phyloP scores from a whole-genome alignment of 2,888 invertebrate species.

The Agrilus mali region DNA sequence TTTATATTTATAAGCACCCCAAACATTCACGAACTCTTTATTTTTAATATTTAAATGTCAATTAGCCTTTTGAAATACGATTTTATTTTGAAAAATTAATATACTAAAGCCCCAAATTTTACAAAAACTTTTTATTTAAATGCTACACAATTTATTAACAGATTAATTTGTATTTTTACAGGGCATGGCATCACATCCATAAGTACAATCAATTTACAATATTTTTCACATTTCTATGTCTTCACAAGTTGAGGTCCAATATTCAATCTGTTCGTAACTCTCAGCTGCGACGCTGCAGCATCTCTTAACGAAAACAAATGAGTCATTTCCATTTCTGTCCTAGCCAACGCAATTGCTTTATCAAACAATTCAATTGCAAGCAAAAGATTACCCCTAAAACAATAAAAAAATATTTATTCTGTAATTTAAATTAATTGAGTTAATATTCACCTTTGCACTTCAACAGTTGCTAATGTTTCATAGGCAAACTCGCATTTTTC shows the following conservation, averaged over 20 bases:
- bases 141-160: too few species aligned
- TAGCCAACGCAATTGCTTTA: slow-evolving; percentile 73
- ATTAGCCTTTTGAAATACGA: too few species aligned
- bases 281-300: slow-evolving; percentile 80
- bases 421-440: slow-evolving; percentile 1
- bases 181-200: too few species aligned
- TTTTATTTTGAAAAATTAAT: too few species aligned
- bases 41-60: too few species aligned
- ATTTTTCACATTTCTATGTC: neutral
- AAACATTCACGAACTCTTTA: too few species aligned
- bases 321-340: slow-evolving; percentile 79
- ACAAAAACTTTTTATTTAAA: too few species aligned
- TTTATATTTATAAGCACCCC: too few species aligned
- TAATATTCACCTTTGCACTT: slow-evolving; percentile 73
- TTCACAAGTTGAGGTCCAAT: slow-evolving; percentile 23
- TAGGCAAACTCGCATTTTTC: slow-evolving; percentile 89
- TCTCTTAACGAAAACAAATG: slow-evolving; percentile 82
- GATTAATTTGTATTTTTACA: too few species aligned
- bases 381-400: slow-evolving; percentile 65
- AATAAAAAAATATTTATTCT: slow-evolving; percentile 1
- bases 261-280: slow-evolving; percentile 66
- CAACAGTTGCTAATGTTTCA: slow-evolving; percentile 88
- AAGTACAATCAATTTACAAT: too few species aligned
- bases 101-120: too few species aligned
- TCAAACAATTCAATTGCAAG: slow-evolving; percentile 78